Conservation (phyloP, 2,113 vertebrate species). For the Chloroceryle aenea region DNA sequence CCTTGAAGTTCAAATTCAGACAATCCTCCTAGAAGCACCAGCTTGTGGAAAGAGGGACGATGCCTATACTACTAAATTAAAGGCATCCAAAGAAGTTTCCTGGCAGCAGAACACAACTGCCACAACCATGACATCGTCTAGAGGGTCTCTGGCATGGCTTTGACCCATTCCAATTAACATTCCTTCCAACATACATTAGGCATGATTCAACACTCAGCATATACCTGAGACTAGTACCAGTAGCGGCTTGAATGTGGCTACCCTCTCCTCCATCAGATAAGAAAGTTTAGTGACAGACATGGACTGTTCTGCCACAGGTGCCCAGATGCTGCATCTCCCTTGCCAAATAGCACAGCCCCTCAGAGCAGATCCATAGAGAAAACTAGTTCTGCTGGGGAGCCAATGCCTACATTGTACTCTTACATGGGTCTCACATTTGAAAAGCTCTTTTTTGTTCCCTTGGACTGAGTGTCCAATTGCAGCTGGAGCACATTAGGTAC, state of each 20-base stretch:
- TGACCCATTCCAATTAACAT: not conserved
- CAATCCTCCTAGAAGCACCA: not conserved
- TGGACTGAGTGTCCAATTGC: not conserved
- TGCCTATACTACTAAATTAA: not conserved
- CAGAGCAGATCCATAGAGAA: not conserved
- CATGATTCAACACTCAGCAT: not conserved
- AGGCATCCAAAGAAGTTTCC: rapidly evolving
- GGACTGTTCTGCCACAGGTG: not conserved
- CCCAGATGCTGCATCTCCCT: not conserved
- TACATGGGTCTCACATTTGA: rapidly evolving
- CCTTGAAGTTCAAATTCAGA: not conserved
- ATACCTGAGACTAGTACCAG: not conserved
- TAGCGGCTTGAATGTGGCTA: not conserved
- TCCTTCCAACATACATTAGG: not conserved
- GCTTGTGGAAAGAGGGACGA: not conserved
- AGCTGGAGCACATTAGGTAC: not conserved
- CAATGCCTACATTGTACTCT: not conserved
- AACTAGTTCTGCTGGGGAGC: not conserved
- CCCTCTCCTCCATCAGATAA: rapidly evolving
- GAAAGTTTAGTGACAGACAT: not conserved
- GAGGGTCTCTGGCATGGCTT: not conserved
- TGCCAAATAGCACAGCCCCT: rapidly evolving
- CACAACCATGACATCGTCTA: not conserved
- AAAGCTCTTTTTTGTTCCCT: not conserved
- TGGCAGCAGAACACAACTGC: not conserved